phyloP scores from a whole-genome alignment of 2,113 vertebrate genomes.

The Misgurnus mizolepis region DNA sequence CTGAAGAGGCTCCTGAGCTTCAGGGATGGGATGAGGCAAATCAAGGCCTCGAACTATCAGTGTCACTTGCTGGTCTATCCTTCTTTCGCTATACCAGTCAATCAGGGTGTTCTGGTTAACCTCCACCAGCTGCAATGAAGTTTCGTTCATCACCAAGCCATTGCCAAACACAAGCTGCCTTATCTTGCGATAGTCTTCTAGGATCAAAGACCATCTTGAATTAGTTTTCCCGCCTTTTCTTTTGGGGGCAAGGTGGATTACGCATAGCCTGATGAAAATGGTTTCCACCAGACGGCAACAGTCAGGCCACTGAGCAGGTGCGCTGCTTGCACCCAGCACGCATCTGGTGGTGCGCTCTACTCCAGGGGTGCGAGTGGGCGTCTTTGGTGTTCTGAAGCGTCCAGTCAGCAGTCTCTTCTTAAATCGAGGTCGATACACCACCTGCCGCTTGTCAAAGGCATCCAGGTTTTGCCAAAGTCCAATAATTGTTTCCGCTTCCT shows the following conservation, averaged over 20 bases:
- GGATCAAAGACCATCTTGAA: slow-evolving; percentile 34
- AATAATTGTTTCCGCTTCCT: slow-evolving; percentile 7
- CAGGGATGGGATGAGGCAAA: no score
- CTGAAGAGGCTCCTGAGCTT: no score
- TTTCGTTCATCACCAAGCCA: slow-evolving; percentile 16
- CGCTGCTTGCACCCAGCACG: background rate
- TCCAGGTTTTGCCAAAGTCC: slow-evolving; percentile 10
- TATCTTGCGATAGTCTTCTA: slow-evolving; percentile 1
- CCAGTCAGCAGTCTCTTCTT: slow-evolving; percentile 28
- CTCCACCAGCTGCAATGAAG: slow-evolving; percentile 41
- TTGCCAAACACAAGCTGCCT: slow-evolving; percentile 30
- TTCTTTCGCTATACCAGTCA: slow-evolving; percentile 21
- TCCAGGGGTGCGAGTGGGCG: background rate
- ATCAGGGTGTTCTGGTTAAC: slow-evolving; percentile 37
- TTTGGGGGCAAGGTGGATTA: background rate
- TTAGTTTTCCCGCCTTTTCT: background rate
- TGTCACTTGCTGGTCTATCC: background rate
- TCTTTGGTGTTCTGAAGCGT: slow-evolving; percentile 36
- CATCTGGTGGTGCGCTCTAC: background rate
- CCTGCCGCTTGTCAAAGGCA: background rate
- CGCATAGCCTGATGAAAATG: slow-evolving; percentile 27
- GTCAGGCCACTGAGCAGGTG: slow-evolving; percentile 45
- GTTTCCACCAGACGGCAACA: slow-evolving; percentile 31
- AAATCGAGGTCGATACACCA: slow-evolving; percentile 6
- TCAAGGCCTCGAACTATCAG: no score